phyloP scores from a whole-genome alignment of 2,888 invertebrate species.

The Trachelus tabidus region DNA sequence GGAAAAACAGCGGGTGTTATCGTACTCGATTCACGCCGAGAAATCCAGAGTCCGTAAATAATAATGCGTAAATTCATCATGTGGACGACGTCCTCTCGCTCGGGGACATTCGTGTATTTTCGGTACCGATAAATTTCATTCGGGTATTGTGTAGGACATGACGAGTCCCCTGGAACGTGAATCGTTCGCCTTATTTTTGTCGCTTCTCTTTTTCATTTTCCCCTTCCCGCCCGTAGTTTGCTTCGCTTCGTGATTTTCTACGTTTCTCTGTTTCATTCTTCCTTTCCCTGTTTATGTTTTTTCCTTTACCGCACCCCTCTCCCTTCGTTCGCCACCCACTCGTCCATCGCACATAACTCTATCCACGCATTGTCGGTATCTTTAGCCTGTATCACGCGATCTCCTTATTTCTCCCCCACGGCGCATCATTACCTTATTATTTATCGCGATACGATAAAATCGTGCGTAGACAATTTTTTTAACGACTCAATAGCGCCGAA shows the following conservation, averaged over 20 bases:
- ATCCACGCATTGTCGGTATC: slow-evolving; percentile 18
- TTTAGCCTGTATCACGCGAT: slow-evolving; percentile 17
- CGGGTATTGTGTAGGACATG: not conserved
- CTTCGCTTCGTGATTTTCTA: slow-evolving; percentile 14
- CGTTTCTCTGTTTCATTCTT: slow-evolving; percentile 1
- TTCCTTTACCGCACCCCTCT: not conserved
- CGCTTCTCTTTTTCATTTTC: not conserved
- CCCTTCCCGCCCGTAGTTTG: not conserved
- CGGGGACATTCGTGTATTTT: not conserved
- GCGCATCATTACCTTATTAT: not conserved
- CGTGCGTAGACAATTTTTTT: not conserved
- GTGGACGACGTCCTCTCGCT: not conserved
- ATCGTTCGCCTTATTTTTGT: not conserved
- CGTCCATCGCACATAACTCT: slow-evolving; percentile 28
- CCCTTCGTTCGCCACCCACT: not conserved
- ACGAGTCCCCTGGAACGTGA: not conserved
- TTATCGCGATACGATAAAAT: not conserved
- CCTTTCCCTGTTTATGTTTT: not conserved
- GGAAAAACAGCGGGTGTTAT: slow-evolving; percentile 25
- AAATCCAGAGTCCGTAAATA: not conserved
- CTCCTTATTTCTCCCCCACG: slow-evolving; percentile 2
- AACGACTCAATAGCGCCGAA: not conserved
- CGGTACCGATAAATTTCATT: not conserved
- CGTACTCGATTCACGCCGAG: not conserved
- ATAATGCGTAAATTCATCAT: not conserved